phyloP scores from a whole-genome alignment of 1,140 invertebrate genomes.

The Drosophila takahashii region DNA sequence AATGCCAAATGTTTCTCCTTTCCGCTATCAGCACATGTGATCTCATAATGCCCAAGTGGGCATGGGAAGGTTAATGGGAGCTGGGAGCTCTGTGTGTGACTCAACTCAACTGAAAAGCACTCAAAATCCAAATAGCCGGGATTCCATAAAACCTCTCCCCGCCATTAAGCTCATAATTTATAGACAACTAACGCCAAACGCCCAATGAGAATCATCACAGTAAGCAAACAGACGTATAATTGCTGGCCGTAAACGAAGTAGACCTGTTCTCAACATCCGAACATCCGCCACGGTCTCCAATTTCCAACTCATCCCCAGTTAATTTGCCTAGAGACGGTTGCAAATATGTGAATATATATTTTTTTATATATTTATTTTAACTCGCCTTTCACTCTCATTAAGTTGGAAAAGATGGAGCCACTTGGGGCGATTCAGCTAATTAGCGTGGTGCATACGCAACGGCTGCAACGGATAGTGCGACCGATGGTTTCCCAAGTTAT shows the following conservation, averaged over 20 bases:
- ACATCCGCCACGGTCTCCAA: conserved; percentile 6
- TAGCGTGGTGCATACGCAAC: conserved; percentile 70
- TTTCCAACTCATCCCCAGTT: conserved; percentile 30
- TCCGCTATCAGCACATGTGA: conserved; percentile 55
- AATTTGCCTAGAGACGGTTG: conserved; percentile 13
- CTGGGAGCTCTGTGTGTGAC: conserved; percentile 20
- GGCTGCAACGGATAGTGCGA: conserved; percentile 16
- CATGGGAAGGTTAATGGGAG: conserved; percentile 27
- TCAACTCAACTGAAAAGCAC: conserved; percentile 25
- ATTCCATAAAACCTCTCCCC: conserved; percentile 32
- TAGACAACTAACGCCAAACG: conserved; percentile 26
- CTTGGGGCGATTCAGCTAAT: conserved; percentile 65
- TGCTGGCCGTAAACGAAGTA: conserved; percentile 26
- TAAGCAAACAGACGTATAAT: conserved; percentile 23
- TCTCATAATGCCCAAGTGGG: conserved; percentile 54
- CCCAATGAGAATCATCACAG: conserved; percentile 14
- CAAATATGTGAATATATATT: conserved; percentile 10
- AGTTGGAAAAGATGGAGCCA: conserved; percentile 35
- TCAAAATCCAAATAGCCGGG: conserved; percentile 36
- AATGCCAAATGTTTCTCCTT: conserved; percentile 67
- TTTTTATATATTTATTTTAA: conserved; percentile 34
- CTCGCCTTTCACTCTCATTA: conserved; percentile 77
- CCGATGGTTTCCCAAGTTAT: conserved; percentile 58
- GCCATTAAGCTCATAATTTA: conserved; percentile 50
- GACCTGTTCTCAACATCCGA: conserved; percentile 33